Base-by-base conservation (phyloP, 1,140 invertebrate species). In the Drosophila mayri region DNA sequence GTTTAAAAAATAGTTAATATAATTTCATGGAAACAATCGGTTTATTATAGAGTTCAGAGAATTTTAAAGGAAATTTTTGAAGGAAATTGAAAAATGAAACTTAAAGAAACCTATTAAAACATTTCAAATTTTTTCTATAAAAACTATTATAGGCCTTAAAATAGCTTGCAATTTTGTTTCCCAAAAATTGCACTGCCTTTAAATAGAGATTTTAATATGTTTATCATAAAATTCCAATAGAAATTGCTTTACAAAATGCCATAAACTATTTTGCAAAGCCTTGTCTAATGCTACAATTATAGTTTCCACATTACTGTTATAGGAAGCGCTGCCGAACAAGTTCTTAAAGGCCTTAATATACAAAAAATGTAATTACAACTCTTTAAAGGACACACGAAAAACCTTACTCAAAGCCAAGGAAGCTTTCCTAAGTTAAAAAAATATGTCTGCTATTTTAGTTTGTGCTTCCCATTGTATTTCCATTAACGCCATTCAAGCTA, bases 401-500 rank as follows among this genome's bases (percentile, higher is more conserved):
- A 52, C 20, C 22, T 35, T 22, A 7, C 5, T 30, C 18, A 12
- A 32, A 11, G 11, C 22, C 46, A 62, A 54, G 38, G 40, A 58
- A 35, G 9, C 20, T 58, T 25, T n/a, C 20, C 25, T 57, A n/a
- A n/a, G 20, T 22, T 14, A 18, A 14, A 14, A 7, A 41, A 32
- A 22, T 60, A 41, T n/a, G 14, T 62, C 30, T 20, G 9, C 32
- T 14, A 32, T 50, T 11, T 32, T 30, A 16, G n/a, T 25, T n/a
- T 4, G 18, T 37, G 6, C n/a, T 35, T 18, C 14, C 38, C 41
- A 63, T 37, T 37, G 63, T 7, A 46, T 61, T 63, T 37, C n/a
- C 28, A 38, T 35, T 18, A 18, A 25, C 5, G 16, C 22, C 16
- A 68, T 43, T 43, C n/a, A n/a, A 25, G n/a, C 11, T 25, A 38